These are phyloP conservation scores for Nemapogon koenigi DNA, from an alignment of 2,888 invertebrate species.

Conservation along the genomic window DNA sequence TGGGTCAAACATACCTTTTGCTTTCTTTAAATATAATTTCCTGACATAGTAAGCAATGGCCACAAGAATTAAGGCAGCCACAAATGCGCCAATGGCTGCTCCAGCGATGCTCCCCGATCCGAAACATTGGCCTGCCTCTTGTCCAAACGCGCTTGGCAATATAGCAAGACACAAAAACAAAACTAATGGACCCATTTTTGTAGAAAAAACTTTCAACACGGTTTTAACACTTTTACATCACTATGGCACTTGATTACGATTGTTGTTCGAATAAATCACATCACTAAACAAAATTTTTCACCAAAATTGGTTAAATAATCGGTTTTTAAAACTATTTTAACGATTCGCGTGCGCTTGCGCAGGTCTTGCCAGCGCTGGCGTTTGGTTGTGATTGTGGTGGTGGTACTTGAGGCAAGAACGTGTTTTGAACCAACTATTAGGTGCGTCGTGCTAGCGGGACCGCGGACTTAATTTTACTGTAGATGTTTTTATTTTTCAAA, in stretches of 20 bases:
- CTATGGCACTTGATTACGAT: constrained; percentile 26
- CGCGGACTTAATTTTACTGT: not conserved
- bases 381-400: constrained; percentile 28
- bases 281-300: too few species aligned
- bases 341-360: constrained; percentile 31
- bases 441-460: constrained; percentile 20
- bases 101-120: constrained; percentile 74
- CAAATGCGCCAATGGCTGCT: constrained; percentile 73
- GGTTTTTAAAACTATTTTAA: not conserved
- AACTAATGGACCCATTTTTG: constrained; percentile 45
- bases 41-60: constrained; percentile 64
- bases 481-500: not conserved
- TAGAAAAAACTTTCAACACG: constrained; percentile 20
- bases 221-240: too few species aligned
- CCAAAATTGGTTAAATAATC: too few species aligned
- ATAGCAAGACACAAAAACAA: constrained; percentile 48
- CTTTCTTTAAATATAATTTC: constrained; percentile 68
- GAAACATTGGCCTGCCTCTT: constrained; percentile 63
- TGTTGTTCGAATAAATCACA: constrained; percentile 29
- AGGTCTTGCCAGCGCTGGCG: constrained; percentile 45
- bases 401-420: constrained; percentile 44
- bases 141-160: constrained; percentile 50
- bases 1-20: constrained; percentile 61
- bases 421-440: constrained; percentile 37
- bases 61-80: constrained; percentile 68